These are phyloP conservation scores for Sebastes iracundus DNA, from an alignment of 2,797 vertebrate genomes.

Conservation along the genomic window DNA sequence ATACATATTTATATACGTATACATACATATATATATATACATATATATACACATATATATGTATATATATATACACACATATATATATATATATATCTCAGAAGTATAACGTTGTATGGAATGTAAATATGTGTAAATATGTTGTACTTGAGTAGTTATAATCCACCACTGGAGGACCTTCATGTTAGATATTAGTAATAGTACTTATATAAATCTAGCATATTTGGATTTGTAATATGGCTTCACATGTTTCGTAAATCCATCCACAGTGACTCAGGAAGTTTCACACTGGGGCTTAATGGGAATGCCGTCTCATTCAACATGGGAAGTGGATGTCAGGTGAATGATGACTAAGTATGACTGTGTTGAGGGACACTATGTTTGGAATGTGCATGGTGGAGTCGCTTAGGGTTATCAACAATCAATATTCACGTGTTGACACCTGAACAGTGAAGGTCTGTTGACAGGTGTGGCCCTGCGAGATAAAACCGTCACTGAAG, in stretches of 20 bases:
- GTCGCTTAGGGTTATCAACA: slow-evolving; percentile 39
- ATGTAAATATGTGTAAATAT: neutral
- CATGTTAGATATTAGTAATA: neutral
- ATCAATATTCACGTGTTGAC: slow-evolving; percentile 54
- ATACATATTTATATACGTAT: fast-evolving
- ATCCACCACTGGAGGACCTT: neutral
- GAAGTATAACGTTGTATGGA: neutral
- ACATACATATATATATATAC: fast-evolving
- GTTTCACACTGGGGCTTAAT: slow-evolving; percentile 34
- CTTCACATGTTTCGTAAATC: slow-evolving; percentile 12
- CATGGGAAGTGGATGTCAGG: slow-evolving; percentile 48
- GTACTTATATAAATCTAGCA: neutral
- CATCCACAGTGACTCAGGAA: slow-evolving; percentile 8
- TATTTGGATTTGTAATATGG: neutral
- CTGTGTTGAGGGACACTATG: slow-evolving; percentile 50
- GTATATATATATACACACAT: too few relatives aligned
- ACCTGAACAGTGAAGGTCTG: slow-evolving; percentile 42
- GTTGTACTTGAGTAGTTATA: neutral
- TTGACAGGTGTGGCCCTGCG: slow-evolving; percentile 62
- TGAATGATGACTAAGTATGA: slow-evolving; percentile 35
- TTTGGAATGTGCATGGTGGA: slow-evolving; percentile 62
- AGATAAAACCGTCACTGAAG: slow-evolving; percentile 41
- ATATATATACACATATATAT: too few relatives aligned
- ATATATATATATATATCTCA: too few relatives aligned
- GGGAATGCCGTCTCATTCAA: slow-evolving; percentile 46